phyloP scores from a whole-genome alignment of 2,113 vertebrate genomes.

The Amphilophus citrinellus region DNA sequence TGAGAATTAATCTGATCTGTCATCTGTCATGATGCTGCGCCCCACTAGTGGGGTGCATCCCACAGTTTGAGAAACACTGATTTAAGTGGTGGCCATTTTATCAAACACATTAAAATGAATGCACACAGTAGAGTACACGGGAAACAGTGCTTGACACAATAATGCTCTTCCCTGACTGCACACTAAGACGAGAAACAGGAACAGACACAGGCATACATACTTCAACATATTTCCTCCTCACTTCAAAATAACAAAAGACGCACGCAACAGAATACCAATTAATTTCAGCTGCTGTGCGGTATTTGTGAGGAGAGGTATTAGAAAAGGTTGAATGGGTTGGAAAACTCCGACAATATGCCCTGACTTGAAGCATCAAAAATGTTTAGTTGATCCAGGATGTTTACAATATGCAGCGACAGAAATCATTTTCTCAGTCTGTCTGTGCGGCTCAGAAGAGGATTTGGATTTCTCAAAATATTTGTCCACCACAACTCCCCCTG shows the following conservation, averaged over 20 bases:
- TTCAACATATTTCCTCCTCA: conserved; percentile 1
- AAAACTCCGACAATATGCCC: not conserved
- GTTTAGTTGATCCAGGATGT: conserved; percentile 1
- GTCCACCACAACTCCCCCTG: conserved; percentile 5
- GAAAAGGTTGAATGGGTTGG: not conserved
- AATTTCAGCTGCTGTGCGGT: not conserved
- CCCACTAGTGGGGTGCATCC: no score
- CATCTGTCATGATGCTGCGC: no score
- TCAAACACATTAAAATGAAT: not conserved
- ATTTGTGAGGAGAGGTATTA: not conserved
- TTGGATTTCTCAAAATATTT: conserved; percentile 36
- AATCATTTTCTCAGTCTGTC: conserved; percentile 16
- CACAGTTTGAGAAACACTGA: no score
- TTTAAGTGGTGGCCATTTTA: not conserved
- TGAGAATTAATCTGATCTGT: no score
- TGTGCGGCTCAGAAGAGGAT: conserved; percentile 13
- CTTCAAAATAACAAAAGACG: not conserved
- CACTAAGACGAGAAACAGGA: not conserved
- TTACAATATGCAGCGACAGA: conserved; percentile 1
- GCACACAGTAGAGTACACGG: not conserved
- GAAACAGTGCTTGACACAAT: not conserved
- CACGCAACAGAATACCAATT: not conserved
- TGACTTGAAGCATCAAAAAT: not conserved
- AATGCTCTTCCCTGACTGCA: not conserved
- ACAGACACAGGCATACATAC: not conserved